A percentile compares a stretch with the other conserved stretches of the same genome.
Conservation (phyloP, 2,113 vertebrate species). For the Protobothrops mucrosquamatus region DNA sequence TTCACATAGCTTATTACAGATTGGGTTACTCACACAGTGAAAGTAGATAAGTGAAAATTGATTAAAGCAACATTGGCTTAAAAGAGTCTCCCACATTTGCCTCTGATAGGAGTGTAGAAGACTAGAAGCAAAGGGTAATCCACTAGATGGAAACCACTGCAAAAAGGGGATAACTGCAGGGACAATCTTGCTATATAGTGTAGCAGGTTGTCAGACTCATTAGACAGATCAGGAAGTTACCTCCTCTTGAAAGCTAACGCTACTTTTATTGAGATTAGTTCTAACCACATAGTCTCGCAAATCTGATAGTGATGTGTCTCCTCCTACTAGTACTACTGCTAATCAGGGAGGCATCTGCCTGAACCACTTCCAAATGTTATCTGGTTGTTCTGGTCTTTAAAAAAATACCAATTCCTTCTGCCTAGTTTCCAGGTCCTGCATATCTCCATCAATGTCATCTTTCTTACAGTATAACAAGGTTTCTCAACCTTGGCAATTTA, state of each 20-base stretch:
- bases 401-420: not conserved
- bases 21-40: not conserved
- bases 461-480: not conserved
- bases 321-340: not conserved
- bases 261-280: not conserved
- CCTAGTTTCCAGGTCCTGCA: not conserved
- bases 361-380: not conserved
- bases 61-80: not conserved
- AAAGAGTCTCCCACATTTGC: not conserved
- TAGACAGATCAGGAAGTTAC: not conserved
- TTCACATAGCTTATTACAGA: not conserved
- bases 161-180: not conserved
- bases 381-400: not conserved
- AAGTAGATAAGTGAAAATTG: not conserved
- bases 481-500: too few species aligned
- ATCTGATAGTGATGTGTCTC: not conserved
- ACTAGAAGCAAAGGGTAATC: not conserved
- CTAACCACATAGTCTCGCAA: not conserved
- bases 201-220: not conserved
- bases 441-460: not conserved
- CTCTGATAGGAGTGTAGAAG: not conserved
- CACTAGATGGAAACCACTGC: not conserved
- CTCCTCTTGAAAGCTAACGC: not conserved
- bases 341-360: not conserved
- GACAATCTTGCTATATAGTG: not conserved